Evolutionary conservation across 2,888 invertebrate genomes (phyloP).

Genomic region (Romanomermis culicivorax): DNA sequence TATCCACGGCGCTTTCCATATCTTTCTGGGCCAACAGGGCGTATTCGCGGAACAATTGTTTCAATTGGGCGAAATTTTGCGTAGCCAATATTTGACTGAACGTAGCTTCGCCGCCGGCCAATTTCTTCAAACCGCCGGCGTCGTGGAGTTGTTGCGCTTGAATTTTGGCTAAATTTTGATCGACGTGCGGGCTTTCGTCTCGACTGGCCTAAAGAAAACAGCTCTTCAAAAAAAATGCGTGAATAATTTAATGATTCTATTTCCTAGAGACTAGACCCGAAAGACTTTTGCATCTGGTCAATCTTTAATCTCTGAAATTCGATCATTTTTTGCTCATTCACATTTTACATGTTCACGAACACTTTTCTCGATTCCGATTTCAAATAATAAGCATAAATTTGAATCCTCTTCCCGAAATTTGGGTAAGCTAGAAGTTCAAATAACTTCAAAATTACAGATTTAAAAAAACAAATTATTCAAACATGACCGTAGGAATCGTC

Average conservation of each 20-base stretch:
- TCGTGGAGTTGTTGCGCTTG: constrained; percentile 37
- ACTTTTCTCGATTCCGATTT: too few relatives aligned
- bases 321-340: too few relatives aligned
- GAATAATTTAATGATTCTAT: not conserved
- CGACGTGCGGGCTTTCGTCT: constrained; percentile 5
- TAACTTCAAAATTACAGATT: too few relatives aligned
- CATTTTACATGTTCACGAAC: too few relatives aligned
- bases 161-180: not conserved
- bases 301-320: too few relatives aligned
- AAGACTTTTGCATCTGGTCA: too few relatives aligned
- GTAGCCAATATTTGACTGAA: constrained; percentile 28
- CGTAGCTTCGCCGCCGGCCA: constrained; percentile 38
- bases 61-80: constrained; percentile 30
- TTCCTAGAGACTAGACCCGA: not conserved
- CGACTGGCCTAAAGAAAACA: constrained; percentile 8
- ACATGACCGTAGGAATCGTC: too few relatives aligned
- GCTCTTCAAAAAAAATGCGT: too few relatives aligned
- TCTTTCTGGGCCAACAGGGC: constrained; percentile 28
- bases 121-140: constrained; percentile 36
- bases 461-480: too few relatives aligned
- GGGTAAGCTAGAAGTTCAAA: too few relatives aligned
- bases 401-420: too few relatives aligned
- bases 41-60: constrained; percentile 32
- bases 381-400: too few relatives aligned
- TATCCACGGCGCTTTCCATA: constrained; percentile 25